Base-by-base conservation (phyloP, 2,113 vertebrate genomes). In the Callocephalon fimbriatum region DNA sequence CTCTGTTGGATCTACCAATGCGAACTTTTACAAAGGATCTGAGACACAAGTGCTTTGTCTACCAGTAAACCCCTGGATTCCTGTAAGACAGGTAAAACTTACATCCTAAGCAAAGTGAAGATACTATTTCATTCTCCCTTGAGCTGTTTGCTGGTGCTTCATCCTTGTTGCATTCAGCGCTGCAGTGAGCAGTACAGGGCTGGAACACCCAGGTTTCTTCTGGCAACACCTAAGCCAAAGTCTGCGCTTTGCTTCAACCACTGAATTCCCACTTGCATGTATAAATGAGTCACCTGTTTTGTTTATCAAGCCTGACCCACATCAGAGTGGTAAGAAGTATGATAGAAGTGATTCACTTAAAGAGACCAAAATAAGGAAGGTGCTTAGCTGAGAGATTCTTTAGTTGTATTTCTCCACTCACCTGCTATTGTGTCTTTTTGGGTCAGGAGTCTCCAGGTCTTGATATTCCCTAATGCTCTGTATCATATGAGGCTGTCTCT, bases 1-100 rank as follows among this genome's bases (percentile, higher is more conserved):
- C 35, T 35, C 10, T 42, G 18, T 42, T 81, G 38, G 17, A 67
- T 75, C 29, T 90, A 37, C 56, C 42, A 81, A 7, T 14, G 20
- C 4, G 67, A 80, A 63, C 8, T 7, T 2, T 27, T 61, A 20
- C 0, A 0, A 68, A 58, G 59, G 62, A 27, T 19, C 51, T 65
- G 48, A 15, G 23, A 48, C 38, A 12, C 8, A 16, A 26, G 9
- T 21, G 13, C 31, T 35, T 73, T 83, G 22, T 53, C 70, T 74
- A n/a, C 37, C 29, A 65, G 51, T 45, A 65, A 73, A 86, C n/a
- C 26, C n/a, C 50, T 40, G 50, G 35, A 51, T 71, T 22, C 17
- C 31, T 56, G 4, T n/a, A 54, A 78, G 8, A 48, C 10, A 32
- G 11, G 26, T 38, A 61, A 91, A 94, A 56, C 10, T 25, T 29